Conservation (phyloP, 2,797 vertebrate species). For the Alca torda region DNA sequence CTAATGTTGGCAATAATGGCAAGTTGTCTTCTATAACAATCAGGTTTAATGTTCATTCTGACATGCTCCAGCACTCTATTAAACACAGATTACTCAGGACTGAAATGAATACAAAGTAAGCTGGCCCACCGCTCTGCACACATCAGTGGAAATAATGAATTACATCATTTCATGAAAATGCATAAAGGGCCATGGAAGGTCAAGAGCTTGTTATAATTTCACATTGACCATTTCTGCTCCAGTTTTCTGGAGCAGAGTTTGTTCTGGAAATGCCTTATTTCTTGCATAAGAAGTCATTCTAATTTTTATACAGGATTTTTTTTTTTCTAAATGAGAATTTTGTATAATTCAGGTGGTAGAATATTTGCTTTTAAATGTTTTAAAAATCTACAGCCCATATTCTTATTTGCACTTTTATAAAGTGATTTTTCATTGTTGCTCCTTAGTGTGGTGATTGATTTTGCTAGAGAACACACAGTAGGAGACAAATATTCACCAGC, state of each 20-base stretch:
- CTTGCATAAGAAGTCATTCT: background rate
- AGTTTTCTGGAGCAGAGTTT: conserved; percentile 22
- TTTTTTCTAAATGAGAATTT: background rate
- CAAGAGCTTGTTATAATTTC: conserved; percentile 57
- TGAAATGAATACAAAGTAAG: conserved; percentile 73
- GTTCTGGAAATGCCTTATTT: background rate
- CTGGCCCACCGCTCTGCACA: conserved; percentile 19
- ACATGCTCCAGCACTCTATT: conserved; percentile 69
- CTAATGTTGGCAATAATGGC: conserved; percentile 51
- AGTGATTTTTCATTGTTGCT: background rate
- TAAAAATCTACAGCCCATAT: background rate
- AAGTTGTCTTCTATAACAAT: conserved; percentile 67
- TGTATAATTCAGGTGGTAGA: background rate
- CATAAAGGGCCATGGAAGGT: conserved; percentile 40
- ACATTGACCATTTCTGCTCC: conserved; percentile 8
- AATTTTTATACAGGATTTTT: background rate
- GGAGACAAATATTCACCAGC: background rate
- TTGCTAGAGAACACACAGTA: background rate
- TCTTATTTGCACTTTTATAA: background rate
- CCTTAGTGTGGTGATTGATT: background rate
- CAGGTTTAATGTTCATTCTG: conserved; percentile 75
- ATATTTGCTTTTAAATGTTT: background rate
- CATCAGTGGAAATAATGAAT: conserved; percentile 58
- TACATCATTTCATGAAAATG: conserved; percentile 62
- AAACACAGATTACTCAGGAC: conserved; percentile 72